phyloP scores from a whole-genome alignment of 2,113 vertebrate species.

The Monopterus albus region DNA sequence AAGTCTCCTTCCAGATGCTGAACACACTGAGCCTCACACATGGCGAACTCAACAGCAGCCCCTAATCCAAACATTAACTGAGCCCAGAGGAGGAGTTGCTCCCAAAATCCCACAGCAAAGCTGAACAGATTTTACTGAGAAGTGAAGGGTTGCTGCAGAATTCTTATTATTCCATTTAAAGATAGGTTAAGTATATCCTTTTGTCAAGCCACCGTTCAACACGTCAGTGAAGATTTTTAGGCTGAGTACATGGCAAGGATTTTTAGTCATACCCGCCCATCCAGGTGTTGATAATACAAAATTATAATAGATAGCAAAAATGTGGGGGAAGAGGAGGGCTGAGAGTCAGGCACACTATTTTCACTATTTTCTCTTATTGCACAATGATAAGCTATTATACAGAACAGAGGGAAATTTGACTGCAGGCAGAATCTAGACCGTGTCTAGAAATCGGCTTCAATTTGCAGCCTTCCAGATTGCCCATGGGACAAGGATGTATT shows the following conservation, averaged over 20 bases:
- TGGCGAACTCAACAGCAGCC: slow-evolving; percentile 62
- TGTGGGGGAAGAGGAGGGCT: not conserved
- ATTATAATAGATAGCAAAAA: slow-evolving; percentile 51
- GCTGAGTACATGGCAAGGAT: not conserved
- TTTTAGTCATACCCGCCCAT: slow-evolving; percentile 17
- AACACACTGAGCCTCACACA: slow-evolving; percentile 63
- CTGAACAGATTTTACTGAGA: slow-evolving; percentile 34
- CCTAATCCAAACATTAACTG: slow-evolving; percentile 69
- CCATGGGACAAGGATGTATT: slow-evolving; percentile 47
- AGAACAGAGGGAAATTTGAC: slow-evolving; percentile 50
- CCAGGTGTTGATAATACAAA: slow-evolving; percentile 26
- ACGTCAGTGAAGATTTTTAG: slow-evolving; percentile 3
- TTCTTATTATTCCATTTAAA: slow-evolving; percentile 56
- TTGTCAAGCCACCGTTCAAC: slow-evolving; percentile 35
- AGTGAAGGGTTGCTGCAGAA: slow-evolving; percentile 33
- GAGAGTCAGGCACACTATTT: slow-evolving; percentile 60
- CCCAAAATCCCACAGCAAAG: slow-evolving; percentile 58
- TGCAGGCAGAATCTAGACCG: slow-evolving; percentile 60
- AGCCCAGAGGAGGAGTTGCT: slow-evolving; percentile 68
- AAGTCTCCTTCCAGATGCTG: slow-evolving; percentile 66
- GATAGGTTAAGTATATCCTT: slow-evolving; percentile 45
- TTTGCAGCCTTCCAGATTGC: slow-evolving; percentile 57
- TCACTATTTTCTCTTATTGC: slow-evolving; percentile 68
- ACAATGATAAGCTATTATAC: slow-evolving; percentile 67
- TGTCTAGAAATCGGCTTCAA: slow-evolving; percentile 61